Evolutionary conservation across 2,888 invertebrate species (phyloP).

Genomic region (Drosophila koepferae): DNA sequence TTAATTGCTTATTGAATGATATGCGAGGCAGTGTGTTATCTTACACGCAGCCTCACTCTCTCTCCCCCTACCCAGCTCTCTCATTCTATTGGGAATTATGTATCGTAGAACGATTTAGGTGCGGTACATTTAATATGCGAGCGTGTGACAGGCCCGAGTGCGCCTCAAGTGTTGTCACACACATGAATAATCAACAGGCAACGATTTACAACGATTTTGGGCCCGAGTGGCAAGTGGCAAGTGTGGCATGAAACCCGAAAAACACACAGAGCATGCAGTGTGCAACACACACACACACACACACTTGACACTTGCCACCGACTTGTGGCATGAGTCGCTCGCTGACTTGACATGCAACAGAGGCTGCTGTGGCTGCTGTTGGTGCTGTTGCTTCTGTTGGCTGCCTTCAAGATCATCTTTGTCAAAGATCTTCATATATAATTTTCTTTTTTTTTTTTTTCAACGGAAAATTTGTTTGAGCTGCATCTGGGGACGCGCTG

Average conservation of each 20-base stretch:
- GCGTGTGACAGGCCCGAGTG: constrained; percentile 53
- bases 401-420: constrained; percentile 58
- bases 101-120: constrained; percentile 23
- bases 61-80: not conserved
- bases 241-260: constrained; percentile 61
- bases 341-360: constrained; percentile 55
- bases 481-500: constrained; percentile 36
- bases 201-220: constrained; percentile 61
- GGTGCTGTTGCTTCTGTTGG: constrained; percentile 30
- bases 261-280: constrained; percentile 24
- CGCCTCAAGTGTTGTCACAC: constrained; percentile 75
- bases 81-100: constrained; percentile 4
- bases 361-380: constrained; percentile 13
- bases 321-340: constrained; percentile 76
- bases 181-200: constrained; percentile 58
- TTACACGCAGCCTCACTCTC: not conserved
- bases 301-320: constrained; percentile 78
- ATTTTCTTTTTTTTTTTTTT: constrained; percentile 50
- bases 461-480: constrained; percentile 59
- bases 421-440: constrained; percentile 52
- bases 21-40: not conserved
- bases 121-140: constrained; percentile 31
- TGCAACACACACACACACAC: constrained; percentile 11
- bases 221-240: constrained; percentile 62
- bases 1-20: constrained; percentile 4